Evolutionary conservation across 2,888 invertebrate species (phyloP).

Genomic region (Thereva unica): DNA sequence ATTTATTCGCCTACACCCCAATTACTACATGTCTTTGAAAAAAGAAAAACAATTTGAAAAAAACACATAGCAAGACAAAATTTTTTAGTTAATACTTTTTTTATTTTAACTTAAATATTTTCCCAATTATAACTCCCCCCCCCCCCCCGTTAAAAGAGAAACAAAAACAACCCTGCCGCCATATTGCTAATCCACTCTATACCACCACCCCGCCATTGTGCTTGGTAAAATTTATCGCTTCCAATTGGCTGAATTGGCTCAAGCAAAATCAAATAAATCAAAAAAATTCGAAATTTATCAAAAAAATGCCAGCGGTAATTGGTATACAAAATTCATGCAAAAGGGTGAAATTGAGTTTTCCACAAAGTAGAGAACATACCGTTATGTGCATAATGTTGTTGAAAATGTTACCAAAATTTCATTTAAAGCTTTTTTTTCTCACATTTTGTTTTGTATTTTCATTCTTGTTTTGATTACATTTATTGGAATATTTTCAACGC

Average conservation of each 20-base stretch:
- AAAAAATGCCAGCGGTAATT: conserved; percentile 2
- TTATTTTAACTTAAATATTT: no score
- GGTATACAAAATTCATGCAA: conserved; percentile 19
- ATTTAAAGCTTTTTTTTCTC: background rate
- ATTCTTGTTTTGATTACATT: conserved; percentile 5
- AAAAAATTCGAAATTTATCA: conserved; percentile 1
- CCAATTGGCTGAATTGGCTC: conserved; percentile 29
- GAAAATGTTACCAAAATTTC: conserved; percentile 22
- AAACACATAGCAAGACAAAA: no score
- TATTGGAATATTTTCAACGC: no score
- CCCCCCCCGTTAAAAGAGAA: no score
- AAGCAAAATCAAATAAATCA: conserved; percentile 22
- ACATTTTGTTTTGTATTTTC: conserved; percentile 6
- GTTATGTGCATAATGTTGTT: conserved; percentile 12
- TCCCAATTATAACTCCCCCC: no score
- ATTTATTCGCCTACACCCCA: no score
- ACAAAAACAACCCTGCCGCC: background rate
- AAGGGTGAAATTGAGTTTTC: conserved; percentile 13
- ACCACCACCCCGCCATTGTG: conserved; percentile 5
- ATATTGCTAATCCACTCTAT: conserved; percentile 10
- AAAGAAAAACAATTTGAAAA: no score
- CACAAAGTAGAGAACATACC: conserved; percentile 15
- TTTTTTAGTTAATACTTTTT: no score
- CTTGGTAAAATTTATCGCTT: conserved; percentile 23
- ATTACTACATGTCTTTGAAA: no score